Percentiles rank a stretch among this genome's conserved stretches.
phyloP scores from a whole-genome alignment of 2,888 invertebrate genomes.

The Cyclophora albipunctata region DNA sequence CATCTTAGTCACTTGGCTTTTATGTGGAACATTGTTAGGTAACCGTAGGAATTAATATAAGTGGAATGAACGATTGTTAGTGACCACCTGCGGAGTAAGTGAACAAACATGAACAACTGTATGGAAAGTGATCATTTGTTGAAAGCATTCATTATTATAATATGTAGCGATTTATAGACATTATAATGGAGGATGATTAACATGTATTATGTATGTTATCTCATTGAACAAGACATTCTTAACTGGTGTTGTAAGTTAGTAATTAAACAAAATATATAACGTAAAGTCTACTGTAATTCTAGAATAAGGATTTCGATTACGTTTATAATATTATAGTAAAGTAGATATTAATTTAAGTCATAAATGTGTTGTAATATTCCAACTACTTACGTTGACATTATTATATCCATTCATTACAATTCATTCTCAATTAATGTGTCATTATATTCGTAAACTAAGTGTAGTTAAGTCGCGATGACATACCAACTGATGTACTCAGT shows the following conservation, averaged over 20 bases:
- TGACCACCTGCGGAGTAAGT: too few species aligned
- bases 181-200: too few species aligned
- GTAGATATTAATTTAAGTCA: conserved; percentile 34
- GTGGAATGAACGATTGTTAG: too few species aligned
- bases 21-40: background rate
- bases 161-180: too few species aligned
- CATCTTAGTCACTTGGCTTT: too few species aligned
- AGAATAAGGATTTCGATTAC: conserved; percentile 43
- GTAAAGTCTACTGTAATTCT: conserved; percentile 33
- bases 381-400: conserved; percentile 33
- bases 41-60: too few species aligned
- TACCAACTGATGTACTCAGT: conserved; percentile 56
- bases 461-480: conserved; percentile 55
- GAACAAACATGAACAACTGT: too few species aligned
- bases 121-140: too few species aligned
- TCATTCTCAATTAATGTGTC: conserved; percentile 59
- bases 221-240: conserved; percentile 13
- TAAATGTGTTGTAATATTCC: conserved; percentile 32
- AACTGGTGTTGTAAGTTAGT: conserved; percentile 41
- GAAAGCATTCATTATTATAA: too few species aligned
- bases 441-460: conserved; percentile 49
- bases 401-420: conserved; percentile 34
- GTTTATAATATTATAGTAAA: conserved; percentile 44
- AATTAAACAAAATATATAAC: conserved; percentile 47
- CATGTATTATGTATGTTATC: conserved; percentile 3